Conservation (phyloP, 2,797 vertebrate genomes). For the Pitangus sulphuratus region DNA sequence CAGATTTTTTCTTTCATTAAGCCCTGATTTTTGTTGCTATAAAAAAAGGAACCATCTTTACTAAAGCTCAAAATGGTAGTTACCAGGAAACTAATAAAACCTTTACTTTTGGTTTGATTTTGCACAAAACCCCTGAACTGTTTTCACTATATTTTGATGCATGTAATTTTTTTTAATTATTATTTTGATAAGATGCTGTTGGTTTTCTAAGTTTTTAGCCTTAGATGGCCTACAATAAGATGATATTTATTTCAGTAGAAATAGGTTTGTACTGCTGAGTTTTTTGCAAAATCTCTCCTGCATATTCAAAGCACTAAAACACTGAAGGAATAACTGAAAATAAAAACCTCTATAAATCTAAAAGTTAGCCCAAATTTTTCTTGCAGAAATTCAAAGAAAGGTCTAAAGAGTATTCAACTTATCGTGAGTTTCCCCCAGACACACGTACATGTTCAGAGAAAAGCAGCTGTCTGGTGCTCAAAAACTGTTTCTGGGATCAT, state of each 20-base stretch:
- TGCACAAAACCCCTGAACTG: not conserved
- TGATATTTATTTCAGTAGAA: not conserved
- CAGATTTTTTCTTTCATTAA: not conserved
- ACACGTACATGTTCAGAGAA: not conserved
- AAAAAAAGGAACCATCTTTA: not conserved
- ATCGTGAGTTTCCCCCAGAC: not conserved
- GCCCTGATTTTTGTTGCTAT: not conserved
- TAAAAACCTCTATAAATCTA: not conserved
- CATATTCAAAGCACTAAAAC: not conserved
- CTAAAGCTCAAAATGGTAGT: not conserved
- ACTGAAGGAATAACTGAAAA: not conserved
- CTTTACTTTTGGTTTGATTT: not conserved
- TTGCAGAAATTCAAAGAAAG: not conserved
- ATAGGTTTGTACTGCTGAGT: not conserved
- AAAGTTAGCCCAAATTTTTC: not conserved
- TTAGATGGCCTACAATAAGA: not conserved
- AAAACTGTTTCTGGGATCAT: not conserved
- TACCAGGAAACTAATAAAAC: not conserved
- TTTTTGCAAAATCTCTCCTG: not conserved
- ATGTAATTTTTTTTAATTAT: rapidly evolving
- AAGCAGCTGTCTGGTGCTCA: not conserved
- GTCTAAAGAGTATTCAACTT: not conserved
- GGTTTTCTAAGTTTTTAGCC: not conserved
- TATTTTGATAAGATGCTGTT: not conserved
- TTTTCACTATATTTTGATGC: not conserved